Base-by-base conservation (phyloP, 92 coral and sea anemone genomes). In the Actinostola sp. region DNA sequence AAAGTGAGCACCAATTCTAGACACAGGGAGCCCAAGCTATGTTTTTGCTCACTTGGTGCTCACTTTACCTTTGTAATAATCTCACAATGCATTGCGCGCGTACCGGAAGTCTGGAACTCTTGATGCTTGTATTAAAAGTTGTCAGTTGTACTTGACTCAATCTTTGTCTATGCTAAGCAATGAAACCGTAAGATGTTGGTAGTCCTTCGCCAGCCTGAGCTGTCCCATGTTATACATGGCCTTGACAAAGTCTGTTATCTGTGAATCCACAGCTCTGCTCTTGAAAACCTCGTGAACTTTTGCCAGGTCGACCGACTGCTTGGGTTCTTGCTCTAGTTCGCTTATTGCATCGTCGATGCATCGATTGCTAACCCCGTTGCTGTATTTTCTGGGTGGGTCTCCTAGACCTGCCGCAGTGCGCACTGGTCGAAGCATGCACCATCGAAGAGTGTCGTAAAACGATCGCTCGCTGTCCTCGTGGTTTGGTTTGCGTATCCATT, bases 211-310 rank as follows among this genome's bases (percentile, higher is more conserved):
- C 8, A 75, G 44, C 25, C 81, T 46, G 39, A 86, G 73, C 29
- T 88, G 81, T 2, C 90, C 89, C 84, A 80, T 88, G 35, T 66
- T 76, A 60, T 84, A 88, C 57, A 83, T 78, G 21, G 84, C 84
- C 50, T 86, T 89, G 70, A 66, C 76, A 72, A 80, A 84, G 33
- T 89, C 90, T 7, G 66, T 68, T 42, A 68, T 50, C 48, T 89
- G 95, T 25, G 77, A 77, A 53, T 89, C 75, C 4, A 89, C 63
- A 11, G 83, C 88, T 61, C 76, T 63, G 28, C 41, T 41, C 42
- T 84, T 85, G 20, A 86, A 44, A 15, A 83, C 54, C 56, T 89
- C 94, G 45, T 89, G 85, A 24, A 89, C 61, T 29, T 78, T 67
- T 1, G 34, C 64, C 42, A 75, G 52, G 29, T 75, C 81, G 19